Conservation (phyloP, 2,113 vertebrate genomes). For the Oreochromis niloticus region DNA sequence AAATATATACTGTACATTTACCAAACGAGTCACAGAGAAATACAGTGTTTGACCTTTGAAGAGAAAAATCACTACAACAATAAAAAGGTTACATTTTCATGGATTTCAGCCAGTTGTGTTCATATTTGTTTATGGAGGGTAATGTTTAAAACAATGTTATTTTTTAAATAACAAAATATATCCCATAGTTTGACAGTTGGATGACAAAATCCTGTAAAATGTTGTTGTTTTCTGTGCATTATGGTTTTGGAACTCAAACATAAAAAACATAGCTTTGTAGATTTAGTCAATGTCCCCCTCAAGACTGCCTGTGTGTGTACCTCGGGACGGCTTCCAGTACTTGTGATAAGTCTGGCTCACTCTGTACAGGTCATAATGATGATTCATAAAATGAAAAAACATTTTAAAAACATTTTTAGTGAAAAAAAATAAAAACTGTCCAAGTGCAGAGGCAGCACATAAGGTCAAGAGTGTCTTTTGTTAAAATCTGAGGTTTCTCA, state of each 20-base stretch:
- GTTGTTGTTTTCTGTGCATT: background rate
- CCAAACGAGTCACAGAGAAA: background rate
- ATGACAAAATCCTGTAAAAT: background rate
- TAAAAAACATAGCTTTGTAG: background rate
- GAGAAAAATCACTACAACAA: background rate
- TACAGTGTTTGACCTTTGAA: background rate
- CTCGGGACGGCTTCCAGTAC: background rate
- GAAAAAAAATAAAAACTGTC: background rate
- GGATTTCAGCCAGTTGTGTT: background rate
- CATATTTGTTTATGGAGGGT: background rate
- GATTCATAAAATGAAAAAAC: no score
- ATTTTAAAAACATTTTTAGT: background rate
- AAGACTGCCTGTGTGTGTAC: background rate
- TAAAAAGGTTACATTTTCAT: background rate
- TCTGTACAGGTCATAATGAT: background rate
- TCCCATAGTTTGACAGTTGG: background rate
- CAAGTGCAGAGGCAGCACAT: background rate
- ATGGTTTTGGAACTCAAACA: background rate
- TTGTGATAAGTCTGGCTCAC: background rate
- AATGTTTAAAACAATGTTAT: background rate
- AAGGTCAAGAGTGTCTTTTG: background rate
- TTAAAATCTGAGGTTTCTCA: background rate
- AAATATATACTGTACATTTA: background rate
- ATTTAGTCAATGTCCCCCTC: background rate
- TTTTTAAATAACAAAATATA: background rate